Base-by-base conservation (phyloP, 2,888 invertebrate species). In the Drosophila melanosoma region DNA sequence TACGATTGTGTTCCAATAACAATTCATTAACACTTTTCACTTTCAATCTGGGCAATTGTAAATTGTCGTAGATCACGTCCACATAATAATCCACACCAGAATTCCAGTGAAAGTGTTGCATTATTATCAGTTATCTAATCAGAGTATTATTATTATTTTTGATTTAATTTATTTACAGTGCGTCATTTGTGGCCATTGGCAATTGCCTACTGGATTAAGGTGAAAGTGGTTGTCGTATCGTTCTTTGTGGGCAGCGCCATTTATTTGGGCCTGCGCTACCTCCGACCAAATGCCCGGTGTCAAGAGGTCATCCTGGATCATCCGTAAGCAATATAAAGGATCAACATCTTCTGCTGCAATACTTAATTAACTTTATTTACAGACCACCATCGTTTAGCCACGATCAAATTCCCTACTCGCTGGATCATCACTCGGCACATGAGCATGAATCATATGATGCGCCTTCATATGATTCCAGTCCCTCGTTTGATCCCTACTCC, bases 201-300 rank as follows among this genome's bases (percentile, higher is more conserved):
- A 0, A 90, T 93, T 59, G 90, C 93, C 36, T 93, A 92, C 60
- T 92, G 91, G 89, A 81, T 93, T 23, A 93, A 93, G 81, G 90
- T 93, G 29, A 93, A 93, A 76, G 83, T 93, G 32, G 86, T 93
- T 1, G 86, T 93, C 38, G 91, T 92, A 10, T 90, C 91, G 26
- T 93, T 93, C 82, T 88, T 93, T 71, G 80, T 93, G 61, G 93
- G 93, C 33, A 91, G 91, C 35, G 92, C 93, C 3, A 76, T 93
- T 17, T 91, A 91, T 23, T 79, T 91, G 82, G 93, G 92, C 3
- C 74, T 92, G 29, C 90, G 91, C 42, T 92, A 93, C 59, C 76
- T 91, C 20, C 83, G 81, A 83, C 87, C 92, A 42, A 82, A 88
- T 62, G 42, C 74, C 57, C 77, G 76, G 62, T 90, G 91, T 70